Base-by-base conservation (phyloP, 2,888 invertebrate species). In the Phasia obesa region DNA sequence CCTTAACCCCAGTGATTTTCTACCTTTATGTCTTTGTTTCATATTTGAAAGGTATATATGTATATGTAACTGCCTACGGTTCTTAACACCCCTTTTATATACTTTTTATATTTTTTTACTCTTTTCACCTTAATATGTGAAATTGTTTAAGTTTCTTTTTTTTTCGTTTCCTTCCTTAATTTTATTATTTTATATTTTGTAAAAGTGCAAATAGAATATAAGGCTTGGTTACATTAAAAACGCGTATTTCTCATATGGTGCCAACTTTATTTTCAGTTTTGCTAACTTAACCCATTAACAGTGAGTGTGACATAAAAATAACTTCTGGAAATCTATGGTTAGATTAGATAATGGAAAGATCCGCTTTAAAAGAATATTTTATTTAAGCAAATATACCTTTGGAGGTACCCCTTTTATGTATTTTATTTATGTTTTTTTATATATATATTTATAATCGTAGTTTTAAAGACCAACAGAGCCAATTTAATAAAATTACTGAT, bases 201-300 rank as follows among this genome's bases (percentile, higher is more conserved):
- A 67, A 67, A 47, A 67, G 59, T 79, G 79, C 59, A 79, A 73
- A 67, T 67, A 67, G 51, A 25, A 60, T 73, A 73, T 53, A 67
- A 79, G n/a, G 65, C 51, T 59, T 73, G 73, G 49, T 79, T 65
- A 67, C 49, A 67, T 65, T 73, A 74, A 62, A 27, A 49, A n/a
- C n/a, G 31, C 57, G 67, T 42, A 55, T 51, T 57, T 78, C 71
- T 64, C 38, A 65, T 74, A 74, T 51, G 51, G 31, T 49, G 60
- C 38, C 70, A 82, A 51, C 70, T 65, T 38, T 53, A 51, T 47
- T 19, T 49, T 55, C 9, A 11, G 17, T 44, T 19, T 47, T 67
- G 4, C 1, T 17, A 1, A 4, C 3, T 67, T 67, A 67, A 67
- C 25, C 25, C 67, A 0, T 42, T 55, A 53, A 15, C 2, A 19